phyloP scores from a whole-genome alignment of 1,140 invertebrate species.

The Drosophila sproati region DNA sequence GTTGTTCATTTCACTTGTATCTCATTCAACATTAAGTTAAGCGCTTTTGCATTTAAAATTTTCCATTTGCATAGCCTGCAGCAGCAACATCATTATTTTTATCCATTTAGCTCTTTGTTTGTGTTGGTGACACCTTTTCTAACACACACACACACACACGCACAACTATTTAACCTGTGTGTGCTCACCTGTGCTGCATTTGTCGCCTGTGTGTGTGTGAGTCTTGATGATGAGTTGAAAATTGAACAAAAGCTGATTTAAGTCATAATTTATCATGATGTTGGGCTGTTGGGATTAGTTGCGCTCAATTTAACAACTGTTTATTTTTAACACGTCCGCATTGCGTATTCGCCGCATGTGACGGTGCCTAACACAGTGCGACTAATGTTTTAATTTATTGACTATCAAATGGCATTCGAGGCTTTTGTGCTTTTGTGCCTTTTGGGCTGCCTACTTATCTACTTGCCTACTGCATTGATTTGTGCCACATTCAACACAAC shows the following conservation, averaged over 20 bases:
- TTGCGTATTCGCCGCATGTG: conserved; percentile 63
- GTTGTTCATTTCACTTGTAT: conserved; percentile 1
- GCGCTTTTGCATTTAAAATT: conserved; percentile 47
- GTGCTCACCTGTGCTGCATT: conserved; percentile 49
- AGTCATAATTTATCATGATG: conserved; percentile 83
- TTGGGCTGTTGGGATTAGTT: conserved; percentile 60
- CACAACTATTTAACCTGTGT: conserved; percentile 58
- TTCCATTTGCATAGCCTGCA: conserved; percentile 49
- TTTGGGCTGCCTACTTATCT: conserved; percentile 31
- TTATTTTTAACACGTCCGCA: conserved; percentile 78
- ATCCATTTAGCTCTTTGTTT: conserved; percentile 60
- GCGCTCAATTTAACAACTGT: conserved; percentile 76
- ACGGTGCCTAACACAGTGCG: conserved; percentile 18
- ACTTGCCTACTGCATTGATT: conserved; percentile 65
- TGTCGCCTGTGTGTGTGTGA: conserved; percentile 4
- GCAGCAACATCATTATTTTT: conserved; percentile 62
- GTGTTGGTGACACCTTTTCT: conserved; percentile 61
- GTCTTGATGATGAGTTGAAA: conserved; percentile 74
- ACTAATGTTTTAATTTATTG: conserved; percentile 77
- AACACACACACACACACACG: conserved; percentile 15
- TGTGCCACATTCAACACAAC: conserved; percentile 51
- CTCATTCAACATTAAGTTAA: conserved; percentile 48
- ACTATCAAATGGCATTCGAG: conserved; percentile 64
- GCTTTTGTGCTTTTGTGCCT: conserved; percentile 47
- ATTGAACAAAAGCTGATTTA: conserved; percentile 82